A percentile compares a stretch with the other conserved stretches of the same genome.
These are phyloP conservation scores for Trachelipus rathkii DNA, from an alignment of 1,140 invertebrate species.

Conservation along the genomic window DNA sequence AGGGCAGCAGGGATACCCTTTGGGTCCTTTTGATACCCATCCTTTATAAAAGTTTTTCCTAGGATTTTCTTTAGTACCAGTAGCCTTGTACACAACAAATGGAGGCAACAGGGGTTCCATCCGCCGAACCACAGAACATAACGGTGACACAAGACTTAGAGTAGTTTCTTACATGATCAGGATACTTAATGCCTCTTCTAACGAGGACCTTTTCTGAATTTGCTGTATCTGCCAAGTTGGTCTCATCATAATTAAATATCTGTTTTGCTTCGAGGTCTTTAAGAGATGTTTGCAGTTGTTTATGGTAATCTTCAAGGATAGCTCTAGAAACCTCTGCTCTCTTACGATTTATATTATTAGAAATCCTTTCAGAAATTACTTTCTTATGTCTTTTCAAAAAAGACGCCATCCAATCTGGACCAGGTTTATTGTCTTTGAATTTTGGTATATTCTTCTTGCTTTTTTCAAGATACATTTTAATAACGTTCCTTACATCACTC, in stretches of 20 bases:
- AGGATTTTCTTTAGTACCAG: background rate
- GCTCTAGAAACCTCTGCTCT: background rate
- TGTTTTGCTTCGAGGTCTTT: background rate
- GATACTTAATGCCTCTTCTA: background rate
- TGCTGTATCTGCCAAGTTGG: background rate
- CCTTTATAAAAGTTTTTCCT: background rate
- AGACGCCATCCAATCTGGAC: background rate
- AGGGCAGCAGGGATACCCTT: background rate
- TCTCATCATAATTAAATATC: constrained; percentile 19
- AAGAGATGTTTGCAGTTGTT: background rate
- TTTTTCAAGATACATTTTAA: background rate
- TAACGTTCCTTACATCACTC: background rate
- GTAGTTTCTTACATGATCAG: background rate
- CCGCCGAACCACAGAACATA: constrained; percentile 5
- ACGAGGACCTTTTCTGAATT: background rate
- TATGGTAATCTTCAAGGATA: background rate
- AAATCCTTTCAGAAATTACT: background rate
- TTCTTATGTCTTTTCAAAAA: background rate
- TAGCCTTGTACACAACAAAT: constrained; percentile 9
- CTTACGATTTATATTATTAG: background rate
- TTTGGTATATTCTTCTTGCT: background rate
- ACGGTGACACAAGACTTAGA: background rate
- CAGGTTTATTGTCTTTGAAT: background rate
- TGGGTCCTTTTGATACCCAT: background rate
- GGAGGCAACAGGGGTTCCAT: constrained; percentile 7